Conservation (phyloP, 2,888 invertebrate genomes). For the Eutolmus rufibarbis region DNA sequence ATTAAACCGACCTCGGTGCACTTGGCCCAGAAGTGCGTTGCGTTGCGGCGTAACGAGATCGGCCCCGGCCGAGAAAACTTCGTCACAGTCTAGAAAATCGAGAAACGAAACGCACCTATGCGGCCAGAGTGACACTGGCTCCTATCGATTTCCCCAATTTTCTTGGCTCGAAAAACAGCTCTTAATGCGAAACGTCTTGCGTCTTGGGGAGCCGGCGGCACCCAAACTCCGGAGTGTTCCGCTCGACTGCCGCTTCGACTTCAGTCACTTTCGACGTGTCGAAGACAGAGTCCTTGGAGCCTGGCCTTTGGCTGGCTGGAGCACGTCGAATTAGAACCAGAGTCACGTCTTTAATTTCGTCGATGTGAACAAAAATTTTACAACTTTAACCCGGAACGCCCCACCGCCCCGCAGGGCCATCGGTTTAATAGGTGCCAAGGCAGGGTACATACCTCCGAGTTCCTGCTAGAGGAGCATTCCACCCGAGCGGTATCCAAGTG, state of each 20-base stretch:
- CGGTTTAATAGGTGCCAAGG: neutral
- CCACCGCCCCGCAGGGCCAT: neutral
- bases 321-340: slow-evolving; percentile 1
- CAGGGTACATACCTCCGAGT: slow-evolving; percentile 1
- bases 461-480: slow-evolving; percentile 27
- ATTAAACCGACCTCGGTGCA: neutral
- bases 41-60: neutral
- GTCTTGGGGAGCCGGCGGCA: neutral
- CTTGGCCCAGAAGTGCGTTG: neutral
- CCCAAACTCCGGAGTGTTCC: neutral
- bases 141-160: neutral
- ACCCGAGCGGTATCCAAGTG: slow-evolving; percentile 11
- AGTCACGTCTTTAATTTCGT: slow-evolving; percentile 32
- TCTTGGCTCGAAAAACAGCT: neutral
- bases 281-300: neutral
- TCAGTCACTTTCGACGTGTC: neutral
- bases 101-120: neutral
- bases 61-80: neutral
- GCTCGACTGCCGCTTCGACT: neutral
- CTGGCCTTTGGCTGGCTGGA: neutral
- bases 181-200: neutral
- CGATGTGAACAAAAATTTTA: neutral
- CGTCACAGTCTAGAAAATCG: neutral
- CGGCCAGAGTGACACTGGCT: neutral
- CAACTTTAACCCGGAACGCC: slow-evolving; percentile 16